phyloP scores from a whole-genome alignment of 2,888 invertebrate genomes.

The Pollenia angustigena region DNA sequence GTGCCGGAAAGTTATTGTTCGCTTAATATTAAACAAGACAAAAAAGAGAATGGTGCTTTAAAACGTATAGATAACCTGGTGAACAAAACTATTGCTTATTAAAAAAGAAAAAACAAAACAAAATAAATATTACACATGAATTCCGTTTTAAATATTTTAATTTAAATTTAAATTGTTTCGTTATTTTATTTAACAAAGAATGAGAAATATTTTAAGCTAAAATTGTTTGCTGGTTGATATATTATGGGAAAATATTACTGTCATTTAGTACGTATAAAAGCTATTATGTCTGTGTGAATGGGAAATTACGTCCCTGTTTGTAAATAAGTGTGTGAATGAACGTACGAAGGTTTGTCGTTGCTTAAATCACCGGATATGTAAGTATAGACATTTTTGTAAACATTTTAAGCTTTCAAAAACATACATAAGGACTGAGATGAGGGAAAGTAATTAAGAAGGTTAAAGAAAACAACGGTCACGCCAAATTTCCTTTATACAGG shows the following conservation, averaged over 20 bases:
- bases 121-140: too few relatives aligned
- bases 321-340: background rate
- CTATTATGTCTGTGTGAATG: background rate
- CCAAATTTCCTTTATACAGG: background rate
- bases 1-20: slow-evolving; percentile 32
- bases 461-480: background rate
- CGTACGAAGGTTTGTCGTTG: slow-evolving; percentile 51
- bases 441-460: background rate
- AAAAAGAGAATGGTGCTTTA: background rate
- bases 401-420: background rate
- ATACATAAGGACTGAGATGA: background rate
- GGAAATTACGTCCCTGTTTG: background rate
- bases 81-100: background rate
- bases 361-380: slow-evolving; percentile 69
- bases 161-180: too few relatives aligned
- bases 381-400: slow-evolving; percentile 33
- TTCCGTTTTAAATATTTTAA: too few relatives aligned
- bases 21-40: background rate
- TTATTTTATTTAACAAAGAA: too few relatives aligned
- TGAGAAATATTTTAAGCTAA: background rate
- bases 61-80: slow-evolving; percentile 3
- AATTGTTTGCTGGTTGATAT: slow-evolving; percentile 9
- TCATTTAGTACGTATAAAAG: background rate
- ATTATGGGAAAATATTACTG: background rate
- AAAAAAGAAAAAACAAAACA: too few relatives aligned